A percentile compares a stretch with the other conserved stretches of the same genome.
Conservation (phyloP, 2,888 invertebrate species). For the Nomada fabriciana region DNA sequence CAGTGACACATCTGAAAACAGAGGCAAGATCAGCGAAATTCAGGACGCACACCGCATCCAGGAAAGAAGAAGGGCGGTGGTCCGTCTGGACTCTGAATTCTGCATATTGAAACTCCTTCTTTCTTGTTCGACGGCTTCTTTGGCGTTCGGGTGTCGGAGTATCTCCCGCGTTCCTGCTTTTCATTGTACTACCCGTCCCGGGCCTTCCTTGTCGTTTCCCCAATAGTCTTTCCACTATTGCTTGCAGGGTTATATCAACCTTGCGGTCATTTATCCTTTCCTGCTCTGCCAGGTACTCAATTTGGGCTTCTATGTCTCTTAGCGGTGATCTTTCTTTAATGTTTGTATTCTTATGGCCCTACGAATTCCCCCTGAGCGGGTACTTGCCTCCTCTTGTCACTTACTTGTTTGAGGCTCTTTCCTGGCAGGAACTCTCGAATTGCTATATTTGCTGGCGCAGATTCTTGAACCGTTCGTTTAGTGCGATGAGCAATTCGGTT, state of each 20-base stretch:
- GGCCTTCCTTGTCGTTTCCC: accelerated
- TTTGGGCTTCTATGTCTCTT: neutral
- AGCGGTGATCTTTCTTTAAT: neutral
- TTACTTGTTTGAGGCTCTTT: neutral
- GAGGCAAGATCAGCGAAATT: too few relatives aligned
- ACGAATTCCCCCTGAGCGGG: neutral
- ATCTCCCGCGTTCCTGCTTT: neutral
- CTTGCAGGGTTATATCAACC: neutral
- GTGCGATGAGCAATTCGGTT: neutral
- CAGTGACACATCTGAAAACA: too few relatives aligned
- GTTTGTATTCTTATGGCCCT: neutral
- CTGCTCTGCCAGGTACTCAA: neutral
- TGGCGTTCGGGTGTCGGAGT: accelerated
- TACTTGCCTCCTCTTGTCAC: neutral
- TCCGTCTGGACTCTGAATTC: too few relatives aligned
- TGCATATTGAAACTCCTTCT: neutral
- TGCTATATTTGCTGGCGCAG: too few relatives aligned
- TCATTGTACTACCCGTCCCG: too few relatives aligned
- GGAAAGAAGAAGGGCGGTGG: too few relatives aligned
- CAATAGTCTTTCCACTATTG: neutral
- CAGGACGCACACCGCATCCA: too few relatives aligned
- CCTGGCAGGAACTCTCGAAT: neutral
- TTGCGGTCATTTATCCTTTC: neutral
- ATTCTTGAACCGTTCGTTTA: neutral
- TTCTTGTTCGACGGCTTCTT: neutral